phyloP scores from a whole-genome alignment of 2,797 vertebrate species.

The Anableps anableps region DNA sequence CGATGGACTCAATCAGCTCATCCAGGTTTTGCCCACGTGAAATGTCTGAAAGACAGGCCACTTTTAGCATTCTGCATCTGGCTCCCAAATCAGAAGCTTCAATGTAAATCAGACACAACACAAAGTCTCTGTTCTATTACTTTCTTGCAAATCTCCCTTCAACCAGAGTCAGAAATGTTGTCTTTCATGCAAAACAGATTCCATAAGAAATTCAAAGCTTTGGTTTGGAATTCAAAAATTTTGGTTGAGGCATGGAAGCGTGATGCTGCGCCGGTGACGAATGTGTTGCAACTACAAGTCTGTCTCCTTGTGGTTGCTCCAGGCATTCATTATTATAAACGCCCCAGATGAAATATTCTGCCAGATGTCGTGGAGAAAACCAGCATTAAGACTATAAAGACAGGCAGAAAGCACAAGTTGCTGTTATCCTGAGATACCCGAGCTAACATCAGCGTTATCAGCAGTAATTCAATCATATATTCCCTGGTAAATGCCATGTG shows the following conservation, averaged over 20 bases:
- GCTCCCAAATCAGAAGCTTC: neutral
- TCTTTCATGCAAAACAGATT: constrained; percentile 25
- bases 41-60: constrained; percentile 61
- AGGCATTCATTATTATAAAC: no score
- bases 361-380: no score
- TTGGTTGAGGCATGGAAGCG: neutral
- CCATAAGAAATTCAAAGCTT: neutral
- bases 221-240: constrained; percentile 1
- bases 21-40: constrained; percentile 85
- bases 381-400: no score
- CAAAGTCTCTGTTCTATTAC: accelerated
- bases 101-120: neutral
- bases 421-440: no score
- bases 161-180: neutral
- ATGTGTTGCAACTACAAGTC: neutral
- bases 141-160: neutral
- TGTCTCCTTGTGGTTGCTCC: neutral
- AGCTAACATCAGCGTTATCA: no score
- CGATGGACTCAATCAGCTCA: constrained; percentile 86
- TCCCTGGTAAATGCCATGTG: no score
- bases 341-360: no score
- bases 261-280: neutral
- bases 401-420: no score
- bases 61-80: neutral
- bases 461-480: no score